Percentiles rank a stretch among this genome's conserved stretches.
Conservation (phyloP, 1,140 invertebrate species). For the Cydia strobilella region DNA sequence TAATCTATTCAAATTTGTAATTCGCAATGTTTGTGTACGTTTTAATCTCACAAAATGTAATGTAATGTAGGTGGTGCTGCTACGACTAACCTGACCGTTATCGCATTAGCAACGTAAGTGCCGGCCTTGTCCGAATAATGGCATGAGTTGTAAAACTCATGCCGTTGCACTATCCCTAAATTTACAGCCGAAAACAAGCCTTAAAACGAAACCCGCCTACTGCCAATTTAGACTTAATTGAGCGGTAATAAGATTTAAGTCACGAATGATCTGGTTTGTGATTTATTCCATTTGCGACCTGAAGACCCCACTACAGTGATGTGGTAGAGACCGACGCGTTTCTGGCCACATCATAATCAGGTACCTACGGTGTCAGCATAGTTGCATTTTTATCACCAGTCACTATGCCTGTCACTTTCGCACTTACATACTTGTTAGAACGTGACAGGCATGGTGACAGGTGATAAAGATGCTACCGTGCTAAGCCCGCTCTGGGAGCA, state of each 20-base stretch:
- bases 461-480: no score
- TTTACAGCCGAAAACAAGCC: not conserved
- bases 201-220: not conserved
- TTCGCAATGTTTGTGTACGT: not conserved
- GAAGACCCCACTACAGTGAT: not conserved
- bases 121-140: not conserved
- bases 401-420: no score
- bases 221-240: not conserved
- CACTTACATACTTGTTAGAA: no score
- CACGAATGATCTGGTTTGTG: not conserved
- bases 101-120: slow-evolving; percentile 17
- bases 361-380: no score
- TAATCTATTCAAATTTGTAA: no score
- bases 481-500: no score
- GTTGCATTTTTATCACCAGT: no score
- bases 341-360: slow-evolving; percentile 3
- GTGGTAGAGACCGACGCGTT: not conserved
- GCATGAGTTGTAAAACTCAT: slow-evolving; percentile 6
- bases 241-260: not conserved
- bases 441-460: no score
- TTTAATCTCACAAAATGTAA: not conserved
- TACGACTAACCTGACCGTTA: not conserved
- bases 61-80: not conserved
- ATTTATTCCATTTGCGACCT: not conserved
- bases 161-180: not conserved